Base-by-base conservation (phyloP, 2,797 vertebrate species). In the Neosalanx taihuensis region DNA sequence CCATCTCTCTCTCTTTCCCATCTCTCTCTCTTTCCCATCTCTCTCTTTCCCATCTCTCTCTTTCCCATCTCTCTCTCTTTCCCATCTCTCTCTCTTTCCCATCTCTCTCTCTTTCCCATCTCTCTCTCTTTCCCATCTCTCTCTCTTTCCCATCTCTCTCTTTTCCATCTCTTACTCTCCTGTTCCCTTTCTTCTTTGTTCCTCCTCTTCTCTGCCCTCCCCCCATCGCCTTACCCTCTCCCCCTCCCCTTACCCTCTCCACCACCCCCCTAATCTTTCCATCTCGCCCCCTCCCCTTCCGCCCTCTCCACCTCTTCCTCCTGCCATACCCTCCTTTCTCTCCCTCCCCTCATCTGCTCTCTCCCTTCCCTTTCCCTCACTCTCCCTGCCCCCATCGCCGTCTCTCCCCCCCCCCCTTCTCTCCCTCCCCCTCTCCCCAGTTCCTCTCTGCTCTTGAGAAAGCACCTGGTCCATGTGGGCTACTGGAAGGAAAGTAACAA, bases 401-500 rank as follows among this genome's bases (percentile, higher is more conserved):
- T 35, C 37, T 26, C 33, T 5, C 5, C 46, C 23, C 29, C 23
- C 26, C 17, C 41, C 31, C 37, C 26, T 30, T 18, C 41, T 10
- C 60, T 26, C 15, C 56, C 49, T 6, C 12, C 35, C 9, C 17
- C 30, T 4, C 78, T 79, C 84, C 84, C 15, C 83, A 99, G 97
- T 77, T 97, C 97, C 0, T 96, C 96, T 59, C 92, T 99, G 4
- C 86, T 96, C 81, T 90, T 98, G 61, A 91, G 92, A 64, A 95
- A 88, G 72, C 94, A 95, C 80, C 85, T 98, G 86, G 92, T 98
- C 56, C 95, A 99, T 61, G 93, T 98, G 76, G 94, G 95, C 88
- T 99, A 98, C 90, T 96, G 96, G 95, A 98, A 97, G 81, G 96
- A 98, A 70, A 91, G 79, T 77, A 92, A 94, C 83, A 95, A 94